Conservation (phyloP, 2,113 vertebrate species). For the Alosa alosa region DNA sequence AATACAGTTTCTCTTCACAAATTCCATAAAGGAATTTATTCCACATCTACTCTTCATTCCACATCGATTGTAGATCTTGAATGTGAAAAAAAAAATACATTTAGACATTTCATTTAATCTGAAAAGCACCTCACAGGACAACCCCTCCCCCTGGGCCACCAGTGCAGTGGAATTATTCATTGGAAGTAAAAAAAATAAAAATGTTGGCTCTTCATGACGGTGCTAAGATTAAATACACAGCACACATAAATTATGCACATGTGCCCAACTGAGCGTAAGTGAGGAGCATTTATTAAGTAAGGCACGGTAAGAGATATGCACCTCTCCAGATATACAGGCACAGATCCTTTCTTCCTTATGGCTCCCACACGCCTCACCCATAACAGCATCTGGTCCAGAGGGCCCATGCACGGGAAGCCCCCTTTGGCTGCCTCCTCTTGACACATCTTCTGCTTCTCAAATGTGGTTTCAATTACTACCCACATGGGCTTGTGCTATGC, state of each 20-base stretch:
- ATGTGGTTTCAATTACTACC: conserved; percentile 90
- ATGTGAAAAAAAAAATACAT: no score
- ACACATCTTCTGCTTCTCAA: conserved; percentile 58
- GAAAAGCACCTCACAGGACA: background rate
- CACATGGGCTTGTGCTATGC: conserved; percentile 62
- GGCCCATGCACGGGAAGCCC: background rate
- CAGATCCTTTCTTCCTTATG: background rate
- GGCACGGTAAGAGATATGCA: background rate
- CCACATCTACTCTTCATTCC: background rate
- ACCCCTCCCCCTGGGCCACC: background rate
- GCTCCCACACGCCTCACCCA: background rate
- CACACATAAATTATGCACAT: background rate
- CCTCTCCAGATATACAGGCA: background rate
- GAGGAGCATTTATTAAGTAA: background rate
- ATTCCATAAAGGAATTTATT: background rate
- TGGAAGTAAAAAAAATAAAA: background rate
- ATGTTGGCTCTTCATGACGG: background rate
- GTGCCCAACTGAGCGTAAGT: background rate
- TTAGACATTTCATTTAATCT: background rate
- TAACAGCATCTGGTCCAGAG: background rate
- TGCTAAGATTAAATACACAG: background rate
- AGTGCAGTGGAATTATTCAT: background rate
- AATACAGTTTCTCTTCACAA: background rate
- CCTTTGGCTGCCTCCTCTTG: background rate
- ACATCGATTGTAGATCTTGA: background rate